Evolutionary conservation across 2,888 invertebrate species (phyloP).

Genomic region (Strigamia transsilvanica): DNA sequence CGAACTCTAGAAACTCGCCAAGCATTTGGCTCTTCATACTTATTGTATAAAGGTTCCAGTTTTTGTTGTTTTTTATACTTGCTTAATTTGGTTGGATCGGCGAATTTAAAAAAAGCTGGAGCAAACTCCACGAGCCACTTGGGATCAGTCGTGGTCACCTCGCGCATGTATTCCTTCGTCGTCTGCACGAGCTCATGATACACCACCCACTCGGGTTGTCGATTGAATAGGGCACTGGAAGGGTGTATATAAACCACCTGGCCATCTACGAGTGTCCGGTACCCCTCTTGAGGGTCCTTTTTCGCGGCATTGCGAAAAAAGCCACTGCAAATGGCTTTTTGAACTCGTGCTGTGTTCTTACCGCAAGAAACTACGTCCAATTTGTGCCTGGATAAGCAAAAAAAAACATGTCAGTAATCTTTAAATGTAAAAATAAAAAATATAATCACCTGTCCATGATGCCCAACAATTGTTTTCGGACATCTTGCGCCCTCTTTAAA

Average conservation of each 20-base stretch:
- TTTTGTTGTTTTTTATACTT: conserved; percentile 99
- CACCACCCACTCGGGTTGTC: conserved; percentile 99
- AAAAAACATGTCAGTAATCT: neutral
- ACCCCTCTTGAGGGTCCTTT: conserved; percentile 97
- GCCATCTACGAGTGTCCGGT: conserved; percentile 95
- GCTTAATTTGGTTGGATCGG: conserved; percentile 96
- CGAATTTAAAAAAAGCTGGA: conserved; percentile 98
- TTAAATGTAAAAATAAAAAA: conserved; percentile 1
- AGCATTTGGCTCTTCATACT: conserved; percentile 98
- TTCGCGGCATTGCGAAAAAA: conserved; percentile 99
- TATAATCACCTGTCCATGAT: conserved; percentile 87
- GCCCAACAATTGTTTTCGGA: conserved; percentile 94
- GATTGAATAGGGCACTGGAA: conserved; percentile 94
- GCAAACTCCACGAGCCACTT: conserved; percentile 99
- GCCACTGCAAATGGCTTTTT: conserved; percentile 96
- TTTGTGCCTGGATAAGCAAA: conserved; percentile 75
- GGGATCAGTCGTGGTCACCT: conserved; percentile 95
- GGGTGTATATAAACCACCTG: conserved; percentile 99
- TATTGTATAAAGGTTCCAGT: conserved; percentile 96
- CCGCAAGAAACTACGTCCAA: conserved; percentile 96
- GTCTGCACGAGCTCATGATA: conserved; percentile 99
- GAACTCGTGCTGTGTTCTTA: conserved; percentile 92
- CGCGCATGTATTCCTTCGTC: conserved; percentile 98
- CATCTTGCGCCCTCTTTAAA: conserved; percentile 95
- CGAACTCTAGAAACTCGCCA: conserved; percentile 97